phyloP scores from a whole-genome alignment of 2,113 vertebrate species.

The Anguilla japonica region DNA sequence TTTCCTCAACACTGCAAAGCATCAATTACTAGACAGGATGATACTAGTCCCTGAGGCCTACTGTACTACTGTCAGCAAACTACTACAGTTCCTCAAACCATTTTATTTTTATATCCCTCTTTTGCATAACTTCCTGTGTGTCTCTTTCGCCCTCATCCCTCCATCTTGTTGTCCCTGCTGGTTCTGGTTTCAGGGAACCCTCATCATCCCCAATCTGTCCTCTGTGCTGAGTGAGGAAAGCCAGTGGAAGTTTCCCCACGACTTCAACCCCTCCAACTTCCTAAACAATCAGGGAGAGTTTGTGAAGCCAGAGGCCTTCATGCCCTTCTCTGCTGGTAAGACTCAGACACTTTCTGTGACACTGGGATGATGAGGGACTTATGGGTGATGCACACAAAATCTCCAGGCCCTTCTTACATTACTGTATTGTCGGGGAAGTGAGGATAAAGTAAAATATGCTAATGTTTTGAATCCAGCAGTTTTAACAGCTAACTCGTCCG shows the following conservation, averaged over 20 bases:
- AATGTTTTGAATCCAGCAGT: too few species aligned
- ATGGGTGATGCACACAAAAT: too few species aligned
- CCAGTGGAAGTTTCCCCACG: conserved; percentile 64
- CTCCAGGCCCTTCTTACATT: too few species aligned
- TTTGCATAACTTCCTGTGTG: neutral
- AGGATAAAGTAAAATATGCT: too few species aligned
- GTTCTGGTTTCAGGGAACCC: conserved; percentile 58
- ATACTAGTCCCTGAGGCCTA: neutral
- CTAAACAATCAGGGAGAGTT: conserved; percentile 64
- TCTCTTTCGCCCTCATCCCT: neutral
- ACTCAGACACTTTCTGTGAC: too few species aligned
- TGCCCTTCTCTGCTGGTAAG: conserved; percentile 76
- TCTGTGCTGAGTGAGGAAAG: conserved; percentile 71
- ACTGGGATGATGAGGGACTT: too few species aligned
- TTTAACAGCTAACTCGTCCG: too few species aligned
- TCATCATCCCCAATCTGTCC: conserved; percentile 64
- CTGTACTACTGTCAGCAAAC: neutral
- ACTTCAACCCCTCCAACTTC: conserved; percentile 71
- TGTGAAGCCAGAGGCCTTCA: conserved; percentile 70
- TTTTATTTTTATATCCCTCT: neutral
- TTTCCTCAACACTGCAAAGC: too few species aligned
- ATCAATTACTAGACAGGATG: neutral
- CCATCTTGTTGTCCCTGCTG: too few species aligned
- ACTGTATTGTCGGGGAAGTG: too few species aligned
- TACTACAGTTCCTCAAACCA: too few species aligned